These are phyloP conservation scores for Brotula barbata DNA, from an alignment of 2,797 vertebrate species.

Conservation along the genomic window DNA sequence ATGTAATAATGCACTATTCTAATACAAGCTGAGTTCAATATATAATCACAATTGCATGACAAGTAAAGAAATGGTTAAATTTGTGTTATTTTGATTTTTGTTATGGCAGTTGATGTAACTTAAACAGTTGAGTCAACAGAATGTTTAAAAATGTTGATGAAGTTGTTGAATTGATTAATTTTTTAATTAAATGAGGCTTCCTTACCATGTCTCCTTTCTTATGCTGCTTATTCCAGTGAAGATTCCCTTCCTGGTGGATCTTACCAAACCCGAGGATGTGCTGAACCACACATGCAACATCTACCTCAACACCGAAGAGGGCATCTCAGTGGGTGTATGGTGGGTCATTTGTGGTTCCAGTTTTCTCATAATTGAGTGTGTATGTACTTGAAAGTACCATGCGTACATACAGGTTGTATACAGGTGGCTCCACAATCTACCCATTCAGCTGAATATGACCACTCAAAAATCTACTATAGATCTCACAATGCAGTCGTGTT, in stretches of 20 bases:
- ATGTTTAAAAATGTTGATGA: no score
- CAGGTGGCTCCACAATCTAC: slow-evolving; percentile 26
- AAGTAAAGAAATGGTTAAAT: no score
- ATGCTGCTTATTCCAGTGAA: slow-evolving; percentile 61
- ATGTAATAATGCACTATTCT: neutral
- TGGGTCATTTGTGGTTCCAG: slow-evolving; percentile 57
- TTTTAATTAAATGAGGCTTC: neutral
- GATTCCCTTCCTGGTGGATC: slow-evolving; percentile 76
- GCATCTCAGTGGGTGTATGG: slow-evolving; percentile 81
- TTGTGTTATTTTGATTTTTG: no score
- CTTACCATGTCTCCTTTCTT: slow-evolving; percentile 47
- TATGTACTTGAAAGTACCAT: neutral
- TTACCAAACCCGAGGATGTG: slow-evolving; percentile 68
- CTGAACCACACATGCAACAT: slow-evolving; percentile 82
- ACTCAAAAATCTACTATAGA: slow-evolving; percentile 3
- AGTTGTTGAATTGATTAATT: no score
- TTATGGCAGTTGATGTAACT: no score
- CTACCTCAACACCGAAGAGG: slow-evolving; percentile 76
- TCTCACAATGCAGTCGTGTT: slow-evolving; percentile 14
- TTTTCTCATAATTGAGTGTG: slow-evolving; percentile 12
- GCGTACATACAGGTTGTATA: neutral
- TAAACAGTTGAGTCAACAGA: no score
- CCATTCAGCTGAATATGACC: slow-evolving; percentile 22
- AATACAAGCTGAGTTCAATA: neutral
- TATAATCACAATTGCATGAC: no score